A percentile compares a stretch with the other conserved stretches of the same genome.
Conservation (phyloP, 2,888 invertebrate species). For the Ormyrus thymus region DNA sequence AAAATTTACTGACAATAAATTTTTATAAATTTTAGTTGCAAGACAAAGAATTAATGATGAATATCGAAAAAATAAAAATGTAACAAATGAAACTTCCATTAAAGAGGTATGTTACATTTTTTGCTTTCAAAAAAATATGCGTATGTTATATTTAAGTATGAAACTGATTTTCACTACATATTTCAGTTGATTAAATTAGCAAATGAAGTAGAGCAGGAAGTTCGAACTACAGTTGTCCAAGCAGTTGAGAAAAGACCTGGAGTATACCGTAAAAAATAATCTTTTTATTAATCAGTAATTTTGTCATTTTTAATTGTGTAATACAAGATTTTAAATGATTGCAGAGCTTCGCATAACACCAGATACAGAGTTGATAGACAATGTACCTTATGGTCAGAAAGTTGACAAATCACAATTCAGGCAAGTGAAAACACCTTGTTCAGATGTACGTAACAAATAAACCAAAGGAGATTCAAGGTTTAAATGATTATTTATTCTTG, state of each 20-base stretch:
- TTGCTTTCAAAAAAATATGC: neutral
- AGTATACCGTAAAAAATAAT: conserved; percentile 77
- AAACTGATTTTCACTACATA: conserved; percentile 5
- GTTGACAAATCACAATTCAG: conserved; percentile 49
- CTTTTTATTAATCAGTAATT: conserved; percentile 6
- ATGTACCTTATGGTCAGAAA: conserved; percentile 75
- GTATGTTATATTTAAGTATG: conserved; percentile 25
- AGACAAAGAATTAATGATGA: conserved; percentile 86
- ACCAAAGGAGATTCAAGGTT: conserved; percentile 6
- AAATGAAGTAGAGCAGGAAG: conserved; percentile 82
- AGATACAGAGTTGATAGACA: conserved; percentile 80
- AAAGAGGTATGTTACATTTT: conserved; percentile 77
- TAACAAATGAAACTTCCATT: conserved; percentile 79
- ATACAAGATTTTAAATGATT: conserved; percentile 64
- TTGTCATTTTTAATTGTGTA: neutral
- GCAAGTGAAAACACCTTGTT: conserved; percentile 43
- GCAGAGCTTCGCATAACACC: conserved; percentile 79
- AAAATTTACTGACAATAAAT: neutral
- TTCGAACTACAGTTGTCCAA: conserved; percentile 85
- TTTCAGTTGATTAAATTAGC: conserved; percentile 82
- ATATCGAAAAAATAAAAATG: conserved; percentile 81
- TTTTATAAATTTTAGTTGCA: conserved; percentile 74
- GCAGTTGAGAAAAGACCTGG: conserved; percentile 82
- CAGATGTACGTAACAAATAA: conserved; percentile 47
- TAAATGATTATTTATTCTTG: conserved; percentile 9